Conservation (phyloP, 2,113 vertebrate species). For the Nyctereutes procyonoides region DNA sequence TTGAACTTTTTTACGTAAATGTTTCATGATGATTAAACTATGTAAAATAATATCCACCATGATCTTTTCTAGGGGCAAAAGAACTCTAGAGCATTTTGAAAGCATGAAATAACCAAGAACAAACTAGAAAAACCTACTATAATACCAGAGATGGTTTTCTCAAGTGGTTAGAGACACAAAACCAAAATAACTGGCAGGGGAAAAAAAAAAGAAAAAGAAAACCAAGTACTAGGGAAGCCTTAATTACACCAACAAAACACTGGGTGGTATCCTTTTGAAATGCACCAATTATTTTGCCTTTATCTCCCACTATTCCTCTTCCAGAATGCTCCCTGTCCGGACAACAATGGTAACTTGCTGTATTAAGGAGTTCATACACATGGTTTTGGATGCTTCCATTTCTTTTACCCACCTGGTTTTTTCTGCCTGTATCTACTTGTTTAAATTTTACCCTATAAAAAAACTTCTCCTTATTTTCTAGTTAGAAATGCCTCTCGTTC, state of each 20-base stretch:
- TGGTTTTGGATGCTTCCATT: background rate
- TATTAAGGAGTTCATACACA: background rate
- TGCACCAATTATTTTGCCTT: background rate
- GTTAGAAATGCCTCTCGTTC: background rate
- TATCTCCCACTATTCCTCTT: background rate
- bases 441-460: background rate
- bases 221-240: background rate
- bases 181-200: background rate
- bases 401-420: background rate
- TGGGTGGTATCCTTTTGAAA: background rate
- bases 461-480: background rate
- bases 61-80: background rate
- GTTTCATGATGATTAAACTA: background rate
- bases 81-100: background rate
- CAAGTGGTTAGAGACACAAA: background rate
- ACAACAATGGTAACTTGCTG: background rate
- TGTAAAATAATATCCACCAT: background rate
- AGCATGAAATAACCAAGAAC: background rate
- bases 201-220: background rate
- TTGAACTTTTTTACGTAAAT: background rate
- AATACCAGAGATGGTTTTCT: background rate
- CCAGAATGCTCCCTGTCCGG: too few species aligned
- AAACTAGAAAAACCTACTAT: slow-evolving; percentile 19
- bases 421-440: background rate
- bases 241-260: background rate